Base-by-base conservation (phyloP, 2,888 invertebrate genomes). In the Adineta ricciae region DNA sequence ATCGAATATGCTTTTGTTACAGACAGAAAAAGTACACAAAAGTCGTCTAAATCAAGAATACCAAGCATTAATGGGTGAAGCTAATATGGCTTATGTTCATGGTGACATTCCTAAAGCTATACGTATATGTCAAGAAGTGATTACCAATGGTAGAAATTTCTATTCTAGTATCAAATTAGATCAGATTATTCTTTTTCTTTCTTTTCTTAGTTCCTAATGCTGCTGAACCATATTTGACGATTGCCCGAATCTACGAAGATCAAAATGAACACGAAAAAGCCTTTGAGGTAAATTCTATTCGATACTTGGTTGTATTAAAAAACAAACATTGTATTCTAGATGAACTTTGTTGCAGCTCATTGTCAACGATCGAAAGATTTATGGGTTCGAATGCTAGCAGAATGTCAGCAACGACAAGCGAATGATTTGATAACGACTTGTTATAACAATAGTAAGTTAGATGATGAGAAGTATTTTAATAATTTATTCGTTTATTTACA, bases 21-120 rank as follows among this genome's bases (percentile, higher is more conserved):
- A 94, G 92, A 78, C 78, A 9, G 78, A 78, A n/a, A 38, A 41
- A 41, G 41, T n/a, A n/a, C 41, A 93, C 93, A 91, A 96, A 96
- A 88, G 94, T 94, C 86, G 94, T 93, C 88, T 78, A 21, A 78
- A 38, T 41, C 78, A 78, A 78, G 88, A 89, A 83, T 91, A 95
- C 16, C 92, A 94, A 88, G 95, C 95, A 36, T 91, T 97, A 27
- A 96, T 97, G 95, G 97, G 97, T n/a, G 95, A 96, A 91, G 97
- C 97, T 0, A 96, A 97, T 91, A 91, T 96, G 82, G 92, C 94
- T 84, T 95, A 94, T 91, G 96, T 94, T 0, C 93, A 94, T 87
- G 95, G 96, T 1, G 94, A 96, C 87, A 92, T 92, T 87, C 94
- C 95, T 87, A 93, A 94, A 86, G 96, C 96, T 0, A 94, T 95